Base-by-base conservation (phyloP, 2,113 vertebrate species). In the Junco hyemalis region DNA sequence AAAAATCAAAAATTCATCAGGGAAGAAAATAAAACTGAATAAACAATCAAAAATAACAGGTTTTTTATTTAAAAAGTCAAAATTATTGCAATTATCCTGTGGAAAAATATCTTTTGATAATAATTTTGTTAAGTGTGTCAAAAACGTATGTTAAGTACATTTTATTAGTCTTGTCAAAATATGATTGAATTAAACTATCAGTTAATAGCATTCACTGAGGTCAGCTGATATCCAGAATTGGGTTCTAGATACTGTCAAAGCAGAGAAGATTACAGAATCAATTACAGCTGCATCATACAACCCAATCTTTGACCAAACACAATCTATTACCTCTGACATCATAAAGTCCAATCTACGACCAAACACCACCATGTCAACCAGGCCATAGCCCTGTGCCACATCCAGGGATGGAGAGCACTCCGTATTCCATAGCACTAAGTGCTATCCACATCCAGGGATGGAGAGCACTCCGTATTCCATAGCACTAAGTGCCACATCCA, bases 11-110 rank as follows among this genome's bases (percentile, higher is more conserved):
- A 82, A 53, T 7, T 8, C 53, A 17, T 31, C 0, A 28, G 16
- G 6, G 3, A 14, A 18, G n/a, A 31, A 61, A 36, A n/a, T 45
- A 33, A 7, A 40, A 33, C 9, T n/a, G 28, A 13, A 8, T 18
- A 31, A 76, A 31, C 2, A 40, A 29, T 25, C 0, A 60, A 77
- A 89, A 74, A 22, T 23, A 66, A 15, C 1, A 47, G 1, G 0
- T 59, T 59, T 76, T 63, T 69, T 5, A 50, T 73, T 66, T 10
- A 28, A 40, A 84, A 87, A 45, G 1, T 5, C 26, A 84, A 40
- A 84, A 73, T 33, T 0, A 38, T 24, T 88, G 5, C 19, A 38
- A 28, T 54, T 81, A 26, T 36, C 8, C 24, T 57, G 17, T 16
- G 5, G 3, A 70, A 33, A 92, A 86, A 59, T 26, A 40, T 2